Evolutionary conservation across 2,888 invertebrate species (phyloP).

Genomic region (Ennomos quercinarius): DNA sequence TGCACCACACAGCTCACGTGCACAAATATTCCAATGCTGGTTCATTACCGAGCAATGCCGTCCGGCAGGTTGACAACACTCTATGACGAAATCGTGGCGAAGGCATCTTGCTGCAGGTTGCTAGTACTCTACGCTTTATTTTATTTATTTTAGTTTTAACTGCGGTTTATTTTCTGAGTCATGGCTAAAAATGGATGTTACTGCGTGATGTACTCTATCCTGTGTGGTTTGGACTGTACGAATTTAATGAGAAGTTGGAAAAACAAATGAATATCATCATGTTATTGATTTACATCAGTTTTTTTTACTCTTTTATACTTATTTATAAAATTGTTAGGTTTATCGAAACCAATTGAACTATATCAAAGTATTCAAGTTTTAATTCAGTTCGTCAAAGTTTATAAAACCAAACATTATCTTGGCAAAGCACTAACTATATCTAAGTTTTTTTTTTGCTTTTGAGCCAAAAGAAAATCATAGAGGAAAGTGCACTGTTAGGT

Average conservation of each 20-base stretch:
- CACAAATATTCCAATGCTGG: conserved; percentile 32
- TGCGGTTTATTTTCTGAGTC: conserved; percentile 22
- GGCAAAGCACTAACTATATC: no score
- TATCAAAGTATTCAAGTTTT: no score
- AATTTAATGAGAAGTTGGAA: background rate
- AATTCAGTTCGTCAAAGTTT: no score
- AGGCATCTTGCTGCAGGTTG: conserved; percentile 29
- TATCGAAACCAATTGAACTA: no score
- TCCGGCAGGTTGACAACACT: conserved; percentile 31
- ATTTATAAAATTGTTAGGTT: no score
- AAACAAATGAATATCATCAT: no score
- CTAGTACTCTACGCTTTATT: conserved; percentile 12
- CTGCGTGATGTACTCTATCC: background rate
- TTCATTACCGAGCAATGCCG: conserved; percentile 38
- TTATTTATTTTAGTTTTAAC: conserved; percentile 30
- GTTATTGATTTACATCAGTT: no score
- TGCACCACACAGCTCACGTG: conserved; percentile 15
- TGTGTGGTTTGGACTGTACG: background rate
- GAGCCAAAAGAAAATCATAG: no score
- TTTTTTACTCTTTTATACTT: no score
- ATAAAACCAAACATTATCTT: no score
- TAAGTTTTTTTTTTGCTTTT: no score
- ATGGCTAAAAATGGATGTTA: conserved; percentile 11
- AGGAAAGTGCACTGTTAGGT: no score
- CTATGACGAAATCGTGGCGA: conserved; percentile 33